Percentiles rank a stretch among this genome's conserved stretches.
phyloP scores from a whole-genome alignment of 2,797 vertebrate species.

The Pteronotus mesoamericanus region DNA sequence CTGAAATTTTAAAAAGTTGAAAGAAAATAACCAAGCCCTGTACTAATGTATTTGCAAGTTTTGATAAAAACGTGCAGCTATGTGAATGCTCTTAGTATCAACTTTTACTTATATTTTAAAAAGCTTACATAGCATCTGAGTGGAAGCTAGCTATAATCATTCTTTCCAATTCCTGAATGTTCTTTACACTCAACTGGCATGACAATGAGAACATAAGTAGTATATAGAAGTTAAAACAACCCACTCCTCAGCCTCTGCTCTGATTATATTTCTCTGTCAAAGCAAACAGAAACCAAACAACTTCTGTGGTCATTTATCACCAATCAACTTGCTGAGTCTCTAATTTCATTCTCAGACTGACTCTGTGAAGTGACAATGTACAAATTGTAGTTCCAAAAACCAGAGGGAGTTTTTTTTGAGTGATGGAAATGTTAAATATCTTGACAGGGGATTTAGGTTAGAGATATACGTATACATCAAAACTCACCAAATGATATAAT shows the following conservation, averaged over 20 bases:
- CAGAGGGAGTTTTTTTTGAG: not conserved
- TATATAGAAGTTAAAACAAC: not conserved
- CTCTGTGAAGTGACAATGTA: not conserved
- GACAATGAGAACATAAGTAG: not conserved
- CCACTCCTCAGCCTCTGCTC: not conserved
- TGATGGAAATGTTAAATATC: not conserved
- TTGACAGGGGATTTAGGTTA: not conserved
- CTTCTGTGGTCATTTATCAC: not conserved
- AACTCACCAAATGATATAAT: not conserved
- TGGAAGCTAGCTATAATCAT: not conserved
- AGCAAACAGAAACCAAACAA: not conserved
- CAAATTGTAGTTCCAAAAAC: not conserved
- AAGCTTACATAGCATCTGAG: not conserved
- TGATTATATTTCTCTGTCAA: slow-evolving; percentile 18
- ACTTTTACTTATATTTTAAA: not conserved
- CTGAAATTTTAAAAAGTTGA: not conserved
- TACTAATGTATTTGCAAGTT: not conserved
- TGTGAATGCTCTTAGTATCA: not conserved
- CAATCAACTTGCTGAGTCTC: not conserved
- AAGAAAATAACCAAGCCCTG: not conserved
- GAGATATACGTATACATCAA: not conserved
- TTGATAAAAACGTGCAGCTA: not conserved
- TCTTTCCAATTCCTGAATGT: not conserved
- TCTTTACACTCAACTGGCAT: not conserved
- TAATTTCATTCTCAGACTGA: not conserved